phyloP scores from a whole-genome alignment of 2,113 vertebrate species.

The Callipepla californica region DNA sequence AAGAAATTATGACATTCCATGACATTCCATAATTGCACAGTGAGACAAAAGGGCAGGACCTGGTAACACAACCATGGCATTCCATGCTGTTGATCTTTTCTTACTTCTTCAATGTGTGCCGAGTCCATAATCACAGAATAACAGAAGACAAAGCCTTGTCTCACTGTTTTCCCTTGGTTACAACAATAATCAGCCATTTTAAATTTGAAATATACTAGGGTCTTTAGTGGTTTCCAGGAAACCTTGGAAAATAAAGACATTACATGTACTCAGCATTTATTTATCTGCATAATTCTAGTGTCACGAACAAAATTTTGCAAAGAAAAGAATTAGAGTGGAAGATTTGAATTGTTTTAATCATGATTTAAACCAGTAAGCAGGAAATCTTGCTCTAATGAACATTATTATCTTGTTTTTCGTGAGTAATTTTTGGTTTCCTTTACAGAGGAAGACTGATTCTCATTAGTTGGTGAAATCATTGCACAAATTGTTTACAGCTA shows the following conservation, averaged over 20 bases:
- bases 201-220: not conserved
- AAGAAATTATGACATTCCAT: rapidly evolving
- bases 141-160: not conserved
- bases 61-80: not conserved
- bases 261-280: not conserved
- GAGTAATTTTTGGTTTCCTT: not conserved
- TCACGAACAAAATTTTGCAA: not conserved
- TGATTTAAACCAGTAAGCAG: not conserved
- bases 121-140: no score
- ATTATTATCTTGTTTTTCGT: not conserved
- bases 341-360: not conserved
- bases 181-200: not conserved
- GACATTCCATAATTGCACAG: not conserved
- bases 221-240: not conserved
- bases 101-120: not conserved
- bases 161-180: not conserved
- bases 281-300: not conserved
- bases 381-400: not conserved
- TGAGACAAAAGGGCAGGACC: not conserved
- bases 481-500: not conserved
- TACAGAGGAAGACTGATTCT: not conserved
- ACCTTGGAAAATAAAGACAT: not conserved
- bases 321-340: not conserved
- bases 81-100: not conserved
- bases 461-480: not conserved